A percentile compares a stretch with the other conserved stretches of the same genome.
Conservation (phyloP, 2,888 invertebrate species). For the Meteorus colon region DNA sequence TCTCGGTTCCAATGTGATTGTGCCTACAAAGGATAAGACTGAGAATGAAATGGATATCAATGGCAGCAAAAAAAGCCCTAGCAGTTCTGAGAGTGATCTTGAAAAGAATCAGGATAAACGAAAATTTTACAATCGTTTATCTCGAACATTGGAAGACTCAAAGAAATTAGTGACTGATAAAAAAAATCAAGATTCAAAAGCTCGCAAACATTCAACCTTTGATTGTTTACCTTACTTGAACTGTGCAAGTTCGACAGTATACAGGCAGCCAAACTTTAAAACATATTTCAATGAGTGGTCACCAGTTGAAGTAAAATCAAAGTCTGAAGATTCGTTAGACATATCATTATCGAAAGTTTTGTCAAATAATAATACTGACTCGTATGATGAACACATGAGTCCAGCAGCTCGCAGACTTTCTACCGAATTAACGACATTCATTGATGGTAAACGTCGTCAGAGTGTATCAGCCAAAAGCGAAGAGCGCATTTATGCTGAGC, state of each 20-base stretch:
- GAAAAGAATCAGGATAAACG: slow-evolving; percentile 52
- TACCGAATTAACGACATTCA: slow-evolving; percentile 50
- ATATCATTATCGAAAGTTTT: slow-evolving; percentile 43
- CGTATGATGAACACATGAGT: slow-evolving; percentile 46
- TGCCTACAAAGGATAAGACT: slow-evolving; percentile 46
- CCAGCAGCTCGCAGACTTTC: slow-evolving; percentile 50
- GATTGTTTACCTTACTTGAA: slow-evolving; percentile 71
- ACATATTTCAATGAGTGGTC: slow-evolving; percentile 48
- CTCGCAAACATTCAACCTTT: slow-evolving; percentile 52
- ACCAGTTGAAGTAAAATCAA: slow-evolving; percentile 38
- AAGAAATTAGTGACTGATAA: slow-evolving; percentile 44
- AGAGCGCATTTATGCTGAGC: slow-evolving; percentile 80
- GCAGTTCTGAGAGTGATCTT: slow-evolving; percentile 62
- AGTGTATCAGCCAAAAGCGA: slow-evolving; percentile 58
- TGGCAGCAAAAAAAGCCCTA: slow-evolving; percentile 64
- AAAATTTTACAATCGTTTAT: slow-evolving; percentile 54
- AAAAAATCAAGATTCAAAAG: slow-evolving; percentile 46
- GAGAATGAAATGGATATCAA: slow-evolving; percentile 34
- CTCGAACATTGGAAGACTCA: slow-evolving; percentile 50
- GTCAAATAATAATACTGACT: slow-evolving; percentile 44
- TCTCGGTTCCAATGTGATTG: slow-evolving; percentile 54
- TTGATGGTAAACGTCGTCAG: slow-evolving; percentile 45
- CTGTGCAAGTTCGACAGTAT: slow-evolving; percentile 61
- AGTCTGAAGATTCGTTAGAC: slow-evolving; percentile 46
- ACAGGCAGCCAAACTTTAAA: slow-evolving; percentile 52